Base-by-base conservation (phyloP, 2,113 vertebrate species). In the Pongo pygmaeus region DNA sequence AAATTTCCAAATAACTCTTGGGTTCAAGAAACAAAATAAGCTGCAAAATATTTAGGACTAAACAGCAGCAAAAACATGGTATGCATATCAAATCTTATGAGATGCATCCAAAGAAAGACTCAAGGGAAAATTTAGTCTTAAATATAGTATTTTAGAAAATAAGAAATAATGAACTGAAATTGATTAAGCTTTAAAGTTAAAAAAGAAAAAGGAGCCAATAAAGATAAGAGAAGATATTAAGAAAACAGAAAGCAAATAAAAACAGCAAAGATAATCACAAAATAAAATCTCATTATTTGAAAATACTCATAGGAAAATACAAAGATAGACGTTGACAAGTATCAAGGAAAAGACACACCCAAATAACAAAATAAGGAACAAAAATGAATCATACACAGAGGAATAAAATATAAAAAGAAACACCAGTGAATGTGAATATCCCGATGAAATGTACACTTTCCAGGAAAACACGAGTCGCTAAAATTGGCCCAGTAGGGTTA, bases 1-100 rank as follows among this genome's bases (percentile, higher is more conserved):
- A 81, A 74, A 72, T 25, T 61, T 72, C 32, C 74, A 35, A 38
- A 48, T 83, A 89, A 89, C 18, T 46, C 48, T 48, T 89, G 18
- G 77, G 13, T 59, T 94, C 67, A 81, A 94, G 64, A 50, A 94
- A 94, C 81, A 48, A 94, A 89, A 89, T 72, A 61, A 79, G 50
- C 32, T 64, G 18, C 32, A 83, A 81, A 83, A 83, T 74, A 94
- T 81, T 61, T 50, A 81, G 27, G 64, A 46, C 30, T 77, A 67
- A 64, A 52, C 8, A 30, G 30, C 22, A 89, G 22, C 27, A 84
- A 75, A 81, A 90, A 17, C 38, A 22, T 64, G 83, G 35, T 84
- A n/a, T 55, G 64, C 77, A 46, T 46, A 46, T 55, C 23, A 77
- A 89, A 77, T 69, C 12, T 77, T 67, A 77, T 16, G 46, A 13